Conservation (phyloP, 2,888 invertebrate species). For the Harpagoxenus sublaevis region DNA sequence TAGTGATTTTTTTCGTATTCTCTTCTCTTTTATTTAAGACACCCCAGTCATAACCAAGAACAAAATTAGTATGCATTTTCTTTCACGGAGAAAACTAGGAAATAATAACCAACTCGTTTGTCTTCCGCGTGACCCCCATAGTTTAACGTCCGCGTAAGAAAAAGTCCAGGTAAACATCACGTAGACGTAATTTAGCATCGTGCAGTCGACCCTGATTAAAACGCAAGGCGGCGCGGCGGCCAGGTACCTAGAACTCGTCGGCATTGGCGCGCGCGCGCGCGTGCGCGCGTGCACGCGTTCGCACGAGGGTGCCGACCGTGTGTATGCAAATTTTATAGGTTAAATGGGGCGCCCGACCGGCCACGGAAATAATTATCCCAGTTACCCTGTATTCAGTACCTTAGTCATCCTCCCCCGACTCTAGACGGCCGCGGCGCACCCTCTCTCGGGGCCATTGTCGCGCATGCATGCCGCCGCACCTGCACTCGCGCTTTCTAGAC, state of each 20-base stretch:
- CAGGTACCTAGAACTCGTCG: conserved; percentile 27
- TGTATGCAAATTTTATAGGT: conserved; percentile 81
- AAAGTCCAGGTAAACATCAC: conserved; percentile 48
- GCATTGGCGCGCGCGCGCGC: not conserved
- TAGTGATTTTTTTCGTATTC: not conserved
- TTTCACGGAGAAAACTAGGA: not conserved
- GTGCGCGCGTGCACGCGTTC: conserved; percentile 46
- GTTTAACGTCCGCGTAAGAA: conserved; percentile 47
- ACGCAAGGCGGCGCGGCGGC: conserved; percentile 56
- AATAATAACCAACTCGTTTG: conserved; percentile 41
- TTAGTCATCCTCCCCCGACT: conserved; percentile 68
- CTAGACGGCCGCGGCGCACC: conserved; percentile 42
- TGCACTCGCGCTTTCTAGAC: conserved; percentile 41
- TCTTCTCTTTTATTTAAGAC: not conserved
- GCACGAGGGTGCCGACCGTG: conserved; percentile 56
- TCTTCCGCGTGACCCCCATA: conserved; percentile 34
- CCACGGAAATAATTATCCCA: conserved; percentile 81
- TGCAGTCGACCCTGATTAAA: conserved; percentile 51
- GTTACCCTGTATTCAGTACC: conserved; percentile 78
- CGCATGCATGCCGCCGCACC: conserved; percentile 27
- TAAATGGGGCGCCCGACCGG: conserved; percentile 78
- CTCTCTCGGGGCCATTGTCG: conserved; percentile 23
- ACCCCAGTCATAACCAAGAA: conserved; percentile 4
- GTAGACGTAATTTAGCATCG: conserved; percentile 52
- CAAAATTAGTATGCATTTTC: conserved; percentile 34